A percentile compares a stretch with the other conserved stretches of the same genome.
Conservation (phyloP, 1,140 invertebrate genomes). For the Hylaeus volcanicus region DNA sequence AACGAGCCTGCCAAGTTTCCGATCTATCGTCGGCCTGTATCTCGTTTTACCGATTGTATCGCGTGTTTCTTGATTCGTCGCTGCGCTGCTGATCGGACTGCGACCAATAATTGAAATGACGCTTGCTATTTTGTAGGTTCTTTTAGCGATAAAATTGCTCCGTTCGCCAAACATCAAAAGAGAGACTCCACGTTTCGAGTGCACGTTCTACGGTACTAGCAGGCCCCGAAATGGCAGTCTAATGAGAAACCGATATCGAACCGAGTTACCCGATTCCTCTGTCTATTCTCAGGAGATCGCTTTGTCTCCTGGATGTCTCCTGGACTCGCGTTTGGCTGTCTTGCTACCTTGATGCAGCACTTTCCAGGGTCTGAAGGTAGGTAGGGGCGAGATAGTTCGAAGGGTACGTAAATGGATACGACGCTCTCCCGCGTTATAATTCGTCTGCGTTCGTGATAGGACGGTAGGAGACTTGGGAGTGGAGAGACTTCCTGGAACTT, state of each 20-base stretch:
- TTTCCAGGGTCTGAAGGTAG: slow-evolving; percentile 21
- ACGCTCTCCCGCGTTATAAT: background rate
- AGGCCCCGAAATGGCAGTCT: slow-evolving; percentile 43
- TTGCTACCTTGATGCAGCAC: slow-evolving; percentile 48
- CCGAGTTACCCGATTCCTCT: slow-evolving; percentile 52
- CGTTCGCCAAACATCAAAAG: background rate
- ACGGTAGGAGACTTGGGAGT: too few species aligned
- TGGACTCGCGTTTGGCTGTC: slow-evolving; percentile 31
- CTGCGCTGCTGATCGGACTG: background rate
- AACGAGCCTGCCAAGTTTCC: background rate
- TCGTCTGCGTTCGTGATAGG: too few species aligned
- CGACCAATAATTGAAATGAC: background rate
- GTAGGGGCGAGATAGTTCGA: background rate
- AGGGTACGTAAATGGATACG: background rate
- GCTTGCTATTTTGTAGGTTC: background rate
- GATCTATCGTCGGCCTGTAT: too few species aligned
- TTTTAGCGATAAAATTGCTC: background rate
- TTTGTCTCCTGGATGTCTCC: slow-evolving; percentile 53
- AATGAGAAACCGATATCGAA: slow-evolving; percentile 67
- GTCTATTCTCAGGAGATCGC: slow-evolving; percentile 38
- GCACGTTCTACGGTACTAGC: slow-evolving; percentile 38
- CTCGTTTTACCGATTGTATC: background rate
- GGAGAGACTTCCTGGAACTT: too few species aligned
- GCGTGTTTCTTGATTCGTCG: background rate
- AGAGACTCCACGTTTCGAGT: background rate